A percentile compares a stretch with the other conserved stretches of the same genome.
Evolutionary conservation across 2,113 vertebrate genomes (phyloP).

Genomic region (Atractosteus spatula): DNA sequence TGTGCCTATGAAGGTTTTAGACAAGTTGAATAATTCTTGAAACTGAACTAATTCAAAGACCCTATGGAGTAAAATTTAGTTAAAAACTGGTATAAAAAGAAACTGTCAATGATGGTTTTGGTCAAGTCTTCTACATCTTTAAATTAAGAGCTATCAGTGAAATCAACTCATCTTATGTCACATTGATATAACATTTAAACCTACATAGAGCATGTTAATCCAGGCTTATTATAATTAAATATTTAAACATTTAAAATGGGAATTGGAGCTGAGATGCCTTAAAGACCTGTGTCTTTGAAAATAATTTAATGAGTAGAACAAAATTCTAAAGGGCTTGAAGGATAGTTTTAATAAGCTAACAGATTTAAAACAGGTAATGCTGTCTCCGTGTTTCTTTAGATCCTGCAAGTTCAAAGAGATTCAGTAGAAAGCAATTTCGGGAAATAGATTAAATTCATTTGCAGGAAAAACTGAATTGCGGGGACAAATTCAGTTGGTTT

Average conservation of each 20-base stretch:
- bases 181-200: conserved; percentile 20
- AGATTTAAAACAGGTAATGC: conserved; percentile 41
- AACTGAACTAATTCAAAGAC: no score
- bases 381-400: conserved; percentile 26
- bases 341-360: conserved; percentile 44
- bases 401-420: conserved; percentile 35
- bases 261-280: conserved; percentile 45
- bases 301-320: conserved; percentile 49
- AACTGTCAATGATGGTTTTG: no score
- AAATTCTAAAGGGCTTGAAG: conserved; percentile 43
- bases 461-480: neutral
- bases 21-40: no score
- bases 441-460: conserved; percentile 38
- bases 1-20: no score
- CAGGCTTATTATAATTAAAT: conserved; percentile 39
- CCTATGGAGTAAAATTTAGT: no score
- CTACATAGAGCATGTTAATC: conserved; percentile 42
- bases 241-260: conserved; percentile 42
- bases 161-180: conserved; percentile 37
- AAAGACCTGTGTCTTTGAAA: conserved; percentile 47
- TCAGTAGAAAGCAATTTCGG: conserved; percentile 36
- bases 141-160: conserved; percentile 30
- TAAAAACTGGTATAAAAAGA: no score
- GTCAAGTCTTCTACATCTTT: neutral
- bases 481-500: conserved; percentile 16